These are phyloP conservation scores for Falco novaeseelandiae DNA, from an alignment of 2,797 vertebrate species.

Conservation along the genomic window DNA sequence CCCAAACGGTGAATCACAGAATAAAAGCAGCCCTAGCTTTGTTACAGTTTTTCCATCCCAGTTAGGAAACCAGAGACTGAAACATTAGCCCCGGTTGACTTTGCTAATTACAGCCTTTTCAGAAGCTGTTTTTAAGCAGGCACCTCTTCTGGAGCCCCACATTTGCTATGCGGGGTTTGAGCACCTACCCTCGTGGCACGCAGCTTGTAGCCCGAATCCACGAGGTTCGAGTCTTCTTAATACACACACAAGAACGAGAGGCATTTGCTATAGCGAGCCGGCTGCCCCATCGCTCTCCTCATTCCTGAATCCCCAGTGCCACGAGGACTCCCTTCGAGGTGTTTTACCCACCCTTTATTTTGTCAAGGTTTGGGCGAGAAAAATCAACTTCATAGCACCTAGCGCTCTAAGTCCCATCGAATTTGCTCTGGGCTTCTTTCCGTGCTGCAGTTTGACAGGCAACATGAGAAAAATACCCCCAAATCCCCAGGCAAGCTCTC, in stretches of 20 bases:
- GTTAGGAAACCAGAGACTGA: background rate
- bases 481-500: fast-evolving
- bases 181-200: fast-evolving
- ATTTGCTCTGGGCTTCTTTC: background rate
- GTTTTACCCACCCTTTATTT: background rate
- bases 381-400: fast-evolving
- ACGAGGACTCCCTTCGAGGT: too few relatives aligned
- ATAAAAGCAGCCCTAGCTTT: background rate
- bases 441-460: background rate
- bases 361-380: background rate
- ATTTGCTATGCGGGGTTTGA: background rate
- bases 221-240: background rate
- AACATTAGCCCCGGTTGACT: background rate
- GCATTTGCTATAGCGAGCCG: background rate
- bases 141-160: background rate
- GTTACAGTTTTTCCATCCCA: background rate
- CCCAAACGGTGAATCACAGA: background rate
- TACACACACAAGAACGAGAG: background rate
- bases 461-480: background rate
- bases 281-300: background rate
- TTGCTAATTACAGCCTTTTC: background rate
- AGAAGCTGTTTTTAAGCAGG: background rate
- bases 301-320: background rate
- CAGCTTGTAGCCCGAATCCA: background rate
- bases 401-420: background rate